Evolutionary conservation across 2,888 invertebrate genomes (phyloP).

Genomic region (Hermaeophaga mercurialis): DNA sequence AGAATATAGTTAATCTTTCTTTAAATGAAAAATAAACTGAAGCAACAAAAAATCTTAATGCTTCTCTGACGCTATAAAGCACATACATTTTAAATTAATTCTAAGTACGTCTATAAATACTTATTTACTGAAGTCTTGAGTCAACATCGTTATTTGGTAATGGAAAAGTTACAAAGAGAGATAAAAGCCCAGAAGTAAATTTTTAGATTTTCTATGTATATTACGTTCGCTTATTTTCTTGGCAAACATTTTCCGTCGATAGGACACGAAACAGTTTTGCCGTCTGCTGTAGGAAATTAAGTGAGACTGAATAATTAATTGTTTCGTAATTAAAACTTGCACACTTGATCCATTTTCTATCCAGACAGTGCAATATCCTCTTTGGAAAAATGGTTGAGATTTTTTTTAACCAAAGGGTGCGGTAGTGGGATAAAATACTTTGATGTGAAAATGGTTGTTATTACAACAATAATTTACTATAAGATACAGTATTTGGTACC

Average conservation of each 20-base stretch:
- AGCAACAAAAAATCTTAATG: neutral
- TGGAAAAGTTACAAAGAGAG: slow-evolving; percentile 25
- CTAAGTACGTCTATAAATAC: slow-evolving; percentile 26
- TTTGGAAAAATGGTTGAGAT: no score
- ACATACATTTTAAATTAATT: slow-evolving; percentile 25
- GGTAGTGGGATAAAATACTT: no score
- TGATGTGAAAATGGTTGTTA: no score
- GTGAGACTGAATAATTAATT: slow-evolving; percentile 37
- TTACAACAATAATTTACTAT: no score
- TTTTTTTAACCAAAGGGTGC: no score
- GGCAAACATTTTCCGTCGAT: slow-evolving; percentile 27
- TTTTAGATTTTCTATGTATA: slow-evolving; percentile 24
- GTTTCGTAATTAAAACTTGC: slow-evolving; percentile 34
- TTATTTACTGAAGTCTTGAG: slow-evolving; percentile 25
- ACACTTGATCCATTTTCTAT: slow-evolving; percentile 24
- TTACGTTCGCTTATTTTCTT: slow-evolving; percentile 25
- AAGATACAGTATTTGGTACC: no score
- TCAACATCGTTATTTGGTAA: slow-evolving; percentile 28
- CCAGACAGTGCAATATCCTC: no score
- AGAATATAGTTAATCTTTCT: neutral
- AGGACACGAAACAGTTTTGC: slow-evolving; percentile 30
- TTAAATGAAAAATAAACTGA: no score
- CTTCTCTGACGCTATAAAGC: neutral
- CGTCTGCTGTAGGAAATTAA: slow-evolving; percentile 31
- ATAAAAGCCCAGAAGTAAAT: slow-evolving; percentile 25